Evolutionary conservation across 1,140 invertebrate genomes (phyloP).

Genomic region (Neelides sp.): DNA sequence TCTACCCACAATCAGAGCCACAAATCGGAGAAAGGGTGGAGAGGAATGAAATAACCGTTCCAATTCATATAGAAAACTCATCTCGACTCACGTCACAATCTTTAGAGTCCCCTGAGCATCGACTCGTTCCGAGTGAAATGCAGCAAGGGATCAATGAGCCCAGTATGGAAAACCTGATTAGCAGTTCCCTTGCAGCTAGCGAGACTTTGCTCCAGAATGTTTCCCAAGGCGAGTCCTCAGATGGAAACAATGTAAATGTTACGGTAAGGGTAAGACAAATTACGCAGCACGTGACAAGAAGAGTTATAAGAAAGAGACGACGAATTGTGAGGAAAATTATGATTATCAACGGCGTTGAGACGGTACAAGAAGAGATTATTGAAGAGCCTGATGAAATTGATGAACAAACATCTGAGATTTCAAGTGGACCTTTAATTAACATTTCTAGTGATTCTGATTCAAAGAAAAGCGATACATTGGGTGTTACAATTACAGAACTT

Average conservation of each 20-base stretch:
- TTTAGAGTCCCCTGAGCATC: no score
- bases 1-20: no score
- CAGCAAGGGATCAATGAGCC: no score
- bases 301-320: slow-evolving; percentile 56
- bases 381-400: slow-evolving; percentile 70
- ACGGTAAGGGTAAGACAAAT: slow-evolving; percentile 36
- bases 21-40: no score
- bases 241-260: slow-evolving; percentile 6
- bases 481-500: not conserved
- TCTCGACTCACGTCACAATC: no score
- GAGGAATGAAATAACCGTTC: no score
- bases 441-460: no score
- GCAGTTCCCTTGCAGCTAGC: not conserved
- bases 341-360: slow-evolving; percentile 68
- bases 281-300: slow-evolving; percentile 62
- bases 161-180: no score
- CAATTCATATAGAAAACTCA: no score
- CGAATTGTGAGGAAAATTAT: slow-evolving; percentile 58
- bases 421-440: slow-evolving; percentile 23
- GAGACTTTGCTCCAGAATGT: not conserved
- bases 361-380: slow-evolving; percentile 63
- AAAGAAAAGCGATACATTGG: slow-evolving; percentile 19
- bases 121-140: no score
- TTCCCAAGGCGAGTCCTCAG: not conserved
- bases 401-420: slow-evolving; percentile 27